Evolutionary conservation across 2,888 invertebrate genomes (phyloP), one percentile per base, ranked within the genome.

Genomic region (Stenurella melanura): DNA sequence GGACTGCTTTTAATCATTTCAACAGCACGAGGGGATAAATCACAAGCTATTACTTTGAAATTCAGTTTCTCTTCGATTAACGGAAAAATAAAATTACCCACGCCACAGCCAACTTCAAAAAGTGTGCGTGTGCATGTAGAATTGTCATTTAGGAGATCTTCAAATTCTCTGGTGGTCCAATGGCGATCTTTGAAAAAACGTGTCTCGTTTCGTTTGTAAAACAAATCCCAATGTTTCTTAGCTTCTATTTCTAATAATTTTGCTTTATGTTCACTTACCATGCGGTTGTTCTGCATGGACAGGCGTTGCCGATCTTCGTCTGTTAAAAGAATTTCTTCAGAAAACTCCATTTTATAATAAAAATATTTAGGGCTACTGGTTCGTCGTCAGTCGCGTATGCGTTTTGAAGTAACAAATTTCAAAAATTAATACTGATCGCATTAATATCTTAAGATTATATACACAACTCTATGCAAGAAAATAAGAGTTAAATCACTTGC

Each of bases 91-190:
- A 99, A 95, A 90, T 99, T 99, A 0, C 99, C 99, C 10, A 98
- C 98, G 3, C 99, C 99, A 88, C 98, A 98, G 0, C 98, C 98
- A 7, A 97, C 93, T 90, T 98, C 98, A 19, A 96, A 90, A 69
- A 96, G 90, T 12, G 90, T 88, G 75, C 86, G 82, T 77, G 83
- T 64, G 3, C 26, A 30, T 15, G 54, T 91, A 2, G 91, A 90
- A 58, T 90, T 90, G 6, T 82, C 79, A 11, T 75, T 76, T 12
- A 86, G 69, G 15, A 87, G 80, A 75, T 86, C 86, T 57, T 93
- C 91, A 90, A 99, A 98, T 91, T 99, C 99, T 86, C 97, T 92
- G 78, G 95, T 96, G 0, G 98, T 98, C 99, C 99, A 99, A 87
- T 97, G 97, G 17, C 98, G 92, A 89, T 98, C 97, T 89, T 96